Base-by-base conservation (phyloP, 2,113 vertebrate genomes). In the Bothrops jararaca region DNA sequence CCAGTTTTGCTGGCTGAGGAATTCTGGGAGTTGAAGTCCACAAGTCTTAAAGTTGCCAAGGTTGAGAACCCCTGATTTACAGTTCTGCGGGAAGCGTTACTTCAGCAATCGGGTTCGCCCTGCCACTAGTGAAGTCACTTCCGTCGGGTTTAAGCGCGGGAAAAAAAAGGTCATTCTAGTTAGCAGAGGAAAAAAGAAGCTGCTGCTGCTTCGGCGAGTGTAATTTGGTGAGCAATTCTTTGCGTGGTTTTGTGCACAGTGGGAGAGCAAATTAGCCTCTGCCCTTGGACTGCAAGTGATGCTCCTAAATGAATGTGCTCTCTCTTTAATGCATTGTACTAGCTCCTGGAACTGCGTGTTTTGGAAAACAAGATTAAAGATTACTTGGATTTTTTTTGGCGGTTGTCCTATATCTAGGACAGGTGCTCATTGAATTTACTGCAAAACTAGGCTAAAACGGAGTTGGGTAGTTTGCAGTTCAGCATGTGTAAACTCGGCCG, bases 141-240 rank as follows among this genome's bases (percentile, higher is more conserved):
- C 91, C 87, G 87, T 10, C 13, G 86, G 2, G 52, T 88, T 91
- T 57, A 64, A 56, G 91, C 91, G 91, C 86, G 24, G n/a, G n/a
- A 89, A 92, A 92, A 92, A 22, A 1, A 13, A 23, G 86, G 54
- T 18, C 15, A 34, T 80, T 80, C 74, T 80, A 9, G n/a, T n/a
- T 11, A 39, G 13, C 13, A 3, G 34, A 13, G 10, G 12, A 54
- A 45, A 86, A 29, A 5, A 12, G 56, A 45, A 53, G 58, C 5
- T 58, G 29, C 34, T 88, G 91, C 56, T 52, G 57, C 23, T 52
- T 34, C 39, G 12, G 29, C 39, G 24, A n/a, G 4, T 86, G 64
- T 56, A n/a, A 9, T 39, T 60, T 26, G 90, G 90, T n/a, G 54
- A 50, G 39, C 42, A 50, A 29, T 13, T 39, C 1, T 23, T 24